Evolutionary conservation across 1,140 invertebrate species (phyloP).

Genomic region (Meloidogyne hapla): DNA sequence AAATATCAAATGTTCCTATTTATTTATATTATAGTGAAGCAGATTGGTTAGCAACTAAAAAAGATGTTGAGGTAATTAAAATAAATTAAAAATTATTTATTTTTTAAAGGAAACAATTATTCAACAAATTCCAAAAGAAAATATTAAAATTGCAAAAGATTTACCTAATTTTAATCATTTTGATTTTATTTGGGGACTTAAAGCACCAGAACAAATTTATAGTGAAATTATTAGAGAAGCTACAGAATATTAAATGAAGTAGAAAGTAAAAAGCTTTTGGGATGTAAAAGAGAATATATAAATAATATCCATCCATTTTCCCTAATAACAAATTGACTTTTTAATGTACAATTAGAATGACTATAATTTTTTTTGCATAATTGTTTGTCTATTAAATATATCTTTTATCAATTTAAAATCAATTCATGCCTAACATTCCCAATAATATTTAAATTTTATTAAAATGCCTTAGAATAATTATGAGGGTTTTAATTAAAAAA

Average conservation of each 20-base stretch:
- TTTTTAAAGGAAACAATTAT: slow-evolving; percentile 43
- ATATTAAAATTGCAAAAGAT: slow-evolving; percentile 37
- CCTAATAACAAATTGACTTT: no score
- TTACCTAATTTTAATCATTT: slow-evolving; percentile 55
- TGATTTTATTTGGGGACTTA: slow-evolving; percentile 55
- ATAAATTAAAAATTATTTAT: background rate
- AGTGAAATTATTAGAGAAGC: slow-evolving; percentile 45
- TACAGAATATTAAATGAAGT: slow-evolving; percentile 11
- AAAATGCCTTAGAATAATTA: no score
- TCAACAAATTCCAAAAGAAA: slow-evolving; percentile 28
- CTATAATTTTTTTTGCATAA: no score
- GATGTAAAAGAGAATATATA: background rate
- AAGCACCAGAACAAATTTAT: slow-evolving; percentile 48
- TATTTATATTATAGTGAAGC: slow-evolving; percentile 56
- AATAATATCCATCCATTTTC: background rate
- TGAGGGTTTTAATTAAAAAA: no score
- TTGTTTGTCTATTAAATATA: no score
- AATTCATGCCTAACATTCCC: no score
- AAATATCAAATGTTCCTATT: slow-evolving; percentile 38
- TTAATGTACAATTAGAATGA: no score
- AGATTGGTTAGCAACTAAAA: slow-evolving; percentile 55
- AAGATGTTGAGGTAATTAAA: slow-evolving; percentile 46
- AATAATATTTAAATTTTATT: no score
- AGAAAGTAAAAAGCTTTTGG: background rate
- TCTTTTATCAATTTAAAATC: no score